phyloP scores from a whole-genome alignment of 2,888 invertebrate species.

The Tenthredo mesomela region DNA sequence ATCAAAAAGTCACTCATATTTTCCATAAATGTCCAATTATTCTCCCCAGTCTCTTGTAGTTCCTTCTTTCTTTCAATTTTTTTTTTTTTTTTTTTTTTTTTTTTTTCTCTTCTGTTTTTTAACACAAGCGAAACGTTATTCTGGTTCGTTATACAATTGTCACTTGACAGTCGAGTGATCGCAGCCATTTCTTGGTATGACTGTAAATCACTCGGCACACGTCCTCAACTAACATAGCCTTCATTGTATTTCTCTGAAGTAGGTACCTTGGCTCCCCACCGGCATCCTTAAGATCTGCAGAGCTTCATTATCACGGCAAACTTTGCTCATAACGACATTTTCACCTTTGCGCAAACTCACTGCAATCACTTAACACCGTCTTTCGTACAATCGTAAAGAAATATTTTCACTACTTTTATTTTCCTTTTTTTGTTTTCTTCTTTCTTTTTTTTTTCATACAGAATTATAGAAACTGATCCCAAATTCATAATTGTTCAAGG shows the following conservation, averaged over 20 bases:
- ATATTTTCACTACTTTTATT: neutral
- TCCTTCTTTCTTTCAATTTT: neutral
- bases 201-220: constrained; percentile 17
- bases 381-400: neutral
- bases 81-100: neutral
- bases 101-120: neutral
- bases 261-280: neutral
- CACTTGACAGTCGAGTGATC: constrained; percentile 21
- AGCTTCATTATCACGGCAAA: constrained; percentile 23
- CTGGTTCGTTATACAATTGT: neutral
- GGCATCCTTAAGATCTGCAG: constrained; percentile 8
- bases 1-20: neutral
- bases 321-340: neutral
- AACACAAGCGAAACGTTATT: neutral
- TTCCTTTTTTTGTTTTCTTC: too few relatives aligned
- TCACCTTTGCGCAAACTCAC: neutral
- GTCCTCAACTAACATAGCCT: constrained; percentile 15
- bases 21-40: neutral
- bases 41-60: neutral
- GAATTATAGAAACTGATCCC: neutral
- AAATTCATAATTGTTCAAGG: neutral
- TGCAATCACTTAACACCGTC: neutral
- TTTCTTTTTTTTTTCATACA: neutral
- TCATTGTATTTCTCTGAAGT: constrained; percentile 29
- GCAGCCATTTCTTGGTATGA: constrained; percentile 9